These are phyloP conservation scores for Catagonus wagneri DNA, from an alignment of 2,113 vertebrate species.

Conservation along the genomic window DNA sequence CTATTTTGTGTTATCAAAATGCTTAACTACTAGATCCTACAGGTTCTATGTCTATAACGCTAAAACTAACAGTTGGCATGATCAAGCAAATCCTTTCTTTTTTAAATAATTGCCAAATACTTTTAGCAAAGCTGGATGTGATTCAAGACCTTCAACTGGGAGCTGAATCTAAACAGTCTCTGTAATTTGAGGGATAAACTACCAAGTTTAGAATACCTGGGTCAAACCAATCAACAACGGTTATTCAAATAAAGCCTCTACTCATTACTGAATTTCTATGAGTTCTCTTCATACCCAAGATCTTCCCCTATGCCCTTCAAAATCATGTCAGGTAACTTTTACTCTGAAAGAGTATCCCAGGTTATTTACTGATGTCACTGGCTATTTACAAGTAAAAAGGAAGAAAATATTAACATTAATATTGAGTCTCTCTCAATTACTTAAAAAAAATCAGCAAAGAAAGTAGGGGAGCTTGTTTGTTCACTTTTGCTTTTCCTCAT, in stretches of 20 bases:
- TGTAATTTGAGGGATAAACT: background rate
- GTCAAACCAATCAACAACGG: background rate
- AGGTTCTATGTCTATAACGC: background rate
- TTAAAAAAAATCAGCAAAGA: background rate
- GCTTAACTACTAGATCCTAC: conserved; percentile 57
- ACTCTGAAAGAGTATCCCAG: background rate
- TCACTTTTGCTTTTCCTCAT: background rate
- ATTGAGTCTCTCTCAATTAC: background rate
- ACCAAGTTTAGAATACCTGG: background rate
- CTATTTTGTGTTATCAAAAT: background rate
- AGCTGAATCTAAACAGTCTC: conserved; percentile 2
- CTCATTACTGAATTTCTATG: background rate
- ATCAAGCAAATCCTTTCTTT: background rate
- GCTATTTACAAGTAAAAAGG: background rate
- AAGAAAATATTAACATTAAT: background rate
- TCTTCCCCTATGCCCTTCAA: background rate
- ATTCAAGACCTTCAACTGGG: background rate
- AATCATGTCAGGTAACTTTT: background rate
- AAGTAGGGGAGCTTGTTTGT: background rate
- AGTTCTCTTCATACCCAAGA: background rate
- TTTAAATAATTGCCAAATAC: background rate
- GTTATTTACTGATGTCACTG: background rate
- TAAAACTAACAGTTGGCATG: background rate
- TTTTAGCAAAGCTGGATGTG: background rate
- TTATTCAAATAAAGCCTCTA: background rate